These are phyloP conservation scores for Heliothis subflexa DNA, from an alignment of 1,140 invertebrate genomes.

Conservation along the genomic window DNA sequence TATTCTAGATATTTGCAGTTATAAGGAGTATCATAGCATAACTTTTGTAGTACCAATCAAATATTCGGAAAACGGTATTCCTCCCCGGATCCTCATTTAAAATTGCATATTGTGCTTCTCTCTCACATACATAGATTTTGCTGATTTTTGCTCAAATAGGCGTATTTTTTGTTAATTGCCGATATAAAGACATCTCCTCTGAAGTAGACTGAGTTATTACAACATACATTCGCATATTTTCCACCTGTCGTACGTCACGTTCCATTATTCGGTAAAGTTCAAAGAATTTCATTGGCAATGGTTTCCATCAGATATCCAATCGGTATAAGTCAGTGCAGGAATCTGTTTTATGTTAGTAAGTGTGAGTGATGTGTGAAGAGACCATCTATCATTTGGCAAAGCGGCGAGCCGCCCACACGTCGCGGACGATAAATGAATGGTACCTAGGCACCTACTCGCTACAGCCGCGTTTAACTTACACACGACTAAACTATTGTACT, in stretches of 20 bases:
- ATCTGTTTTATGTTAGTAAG: constrained; percentile 59
- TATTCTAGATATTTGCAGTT: neutral
- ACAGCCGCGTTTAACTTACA: neutral
- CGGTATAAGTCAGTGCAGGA: constrained; percentile 53
- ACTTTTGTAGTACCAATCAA: no score
- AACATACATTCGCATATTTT: constrained; percentile 10
- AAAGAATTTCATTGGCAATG: constrained; percentile 60
- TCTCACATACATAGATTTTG: no score
- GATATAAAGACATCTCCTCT: no score
- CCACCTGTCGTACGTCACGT: constrained; percentile 7
- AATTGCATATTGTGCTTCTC: no score
- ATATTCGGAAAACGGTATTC: no score
- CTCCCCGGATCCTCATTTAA: no score
- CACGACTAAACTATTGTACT: neutral
- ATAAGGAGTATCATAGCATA: no score
- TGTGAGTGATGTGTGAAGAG: constrained; percentile 58
- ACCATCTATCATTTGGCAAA: constrained; percentile 56
- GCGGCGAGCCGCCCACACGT: constrained; percentile 50
- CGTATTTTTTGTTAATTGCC: no score
- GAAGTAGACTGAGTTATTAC: constrained; percentile 15
- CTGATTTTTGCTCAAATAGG: no score
- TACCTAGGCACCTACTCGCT: neutral
- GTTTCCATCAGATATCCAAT: constrained; percentile 62
- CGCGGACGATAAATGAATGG: constrained; percentile 42
- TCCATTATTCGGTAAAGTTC: constrained; percentile 55